phyloP scores from a whole-genome alignment of 2,797 vertebrate species.

The Chelon labrosus region DNA sequence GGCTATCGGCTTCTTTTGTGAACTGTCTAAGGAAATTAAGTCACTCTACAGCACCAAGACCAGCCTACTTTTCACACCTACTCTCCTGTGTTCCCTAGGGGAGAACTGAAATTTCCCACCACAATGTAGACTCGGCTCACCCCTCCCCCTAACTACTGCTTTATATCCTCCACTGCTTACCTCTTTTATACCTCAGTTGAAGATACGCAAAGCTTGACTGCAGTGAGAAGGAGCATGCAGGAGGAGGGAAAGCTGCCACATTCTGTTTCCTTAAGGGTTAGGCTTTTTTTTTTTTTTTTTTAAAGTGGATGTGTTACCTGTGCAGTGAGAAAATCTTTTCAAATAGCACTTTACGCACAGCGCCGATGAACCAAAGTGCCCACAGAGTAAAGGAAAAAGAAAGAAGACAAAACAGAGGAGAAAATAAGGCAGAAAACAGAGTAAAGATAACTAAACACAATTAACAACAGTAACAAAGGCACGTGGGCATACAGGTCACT shows the following conservation, averaged over 20 bases:
- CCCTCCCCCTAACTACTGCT: constrained; percentile 56
- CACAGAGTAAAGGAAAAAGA: neutral
- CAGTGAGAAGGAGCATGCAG: constrained; percentile 48
- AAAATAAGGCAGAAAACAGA: neutral
- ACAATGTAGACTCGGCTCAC: constrained; percentile 46
- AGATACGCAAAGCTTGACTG: constrained; percentile 66
- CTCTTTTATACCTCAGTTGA: constrained; percentile 37
- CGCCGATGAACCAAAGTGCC: neutral
- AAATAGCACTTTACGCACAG: neutral
- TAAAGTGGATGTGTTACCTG: constrained; percentile 11
- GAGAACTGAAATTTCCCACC: constrained; percentile 63
- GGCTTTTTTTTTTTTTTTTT: constrained; percentile 9
- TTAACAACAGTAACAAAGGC: no score
- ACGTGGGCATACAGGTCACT: neutral
- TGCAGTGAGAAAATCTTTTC: neutral
- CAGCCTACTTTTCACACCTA: constrained; percentile 78
- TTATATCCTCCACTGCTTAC: constrained; percentile 53
- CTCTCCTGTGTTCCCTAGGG: constrained; percentile 59
- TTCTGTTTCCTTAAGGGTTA: constrained; percentile 41
- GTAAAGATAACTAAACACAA: neutral
- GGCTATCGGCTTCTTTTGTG: constrained; percentile 54
- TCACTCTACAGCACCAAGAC: constrained; percentile 50
- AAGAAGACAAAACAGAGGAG: neutral
- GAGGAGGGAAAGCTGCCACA: constrained; percentile 37
- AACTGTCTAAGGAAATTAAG: constrained; percentile 64